Evolutionary conservation across 1,140 invertebrate genomes (phyloP), one percentile per base, ranked within the genome.

Genomic region (Eurosta solidaginis): DNA sequence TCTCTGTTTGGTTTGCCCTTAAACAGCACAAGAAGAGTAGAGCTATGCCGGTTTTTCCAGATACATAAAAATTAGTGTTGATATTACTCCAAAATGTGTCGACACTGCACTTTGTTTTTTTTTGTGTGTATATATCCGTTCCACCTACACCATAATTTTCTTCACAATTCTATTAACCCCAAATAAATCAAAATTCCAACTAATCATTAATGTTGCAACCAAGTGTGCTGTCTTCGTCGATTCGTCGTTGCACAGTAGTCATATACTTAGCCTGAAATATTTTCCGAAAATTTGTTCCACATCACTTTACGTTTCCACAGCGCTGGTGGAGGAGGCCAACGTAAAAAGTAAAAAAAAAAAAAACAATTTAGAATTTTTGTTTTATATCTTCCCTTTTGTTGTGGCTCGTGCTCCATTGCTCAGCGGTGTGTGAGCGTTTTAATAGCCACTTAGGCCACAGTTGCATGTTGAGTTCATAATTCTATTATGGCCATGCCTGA

Each of bases 151-250:
- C 14, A 5, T 20, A n/a, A 68, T 68, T 40, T 68, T 36, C n/a
- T n/a, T n/a, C n/a, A n/a, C n/a, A n/a, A n/a, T n/a, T n/a, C 29
- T 40, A 33, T 68, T 40, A 68, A 17, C 1, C 33, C 29, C 36
- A 68, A 68, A 68, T 68, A 68, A 68, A 68, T 68, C 59, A 68
- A 29, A 36, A 68, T 40, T 40, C 59, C 59, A 36, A 68, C 59
- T 68, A 59, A 59, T 59, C 54, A 59, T 59, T 59, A 59, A 59
- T 36, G 54, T 59, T 36, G 54, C n/a, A n/a, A 4, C 33, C 33
- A 40, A 17, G 59, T 68, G 59, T 33, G 6, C 6, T n/a, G n/a
- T n/a, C n/a, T n/a, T n/a, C n/a, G n/a, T n/a, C n/a, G n/a, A n/a
- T n/a, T n/a, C n/a, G n/a, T n/a, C 4, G 59, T 40, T 68, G 59